A percentile compares a stretch with the other conserved stretches of the same genome.
Conservation (phyloP, 1,140 invertebrate genomes). For the Magallana gigas region DNA sequence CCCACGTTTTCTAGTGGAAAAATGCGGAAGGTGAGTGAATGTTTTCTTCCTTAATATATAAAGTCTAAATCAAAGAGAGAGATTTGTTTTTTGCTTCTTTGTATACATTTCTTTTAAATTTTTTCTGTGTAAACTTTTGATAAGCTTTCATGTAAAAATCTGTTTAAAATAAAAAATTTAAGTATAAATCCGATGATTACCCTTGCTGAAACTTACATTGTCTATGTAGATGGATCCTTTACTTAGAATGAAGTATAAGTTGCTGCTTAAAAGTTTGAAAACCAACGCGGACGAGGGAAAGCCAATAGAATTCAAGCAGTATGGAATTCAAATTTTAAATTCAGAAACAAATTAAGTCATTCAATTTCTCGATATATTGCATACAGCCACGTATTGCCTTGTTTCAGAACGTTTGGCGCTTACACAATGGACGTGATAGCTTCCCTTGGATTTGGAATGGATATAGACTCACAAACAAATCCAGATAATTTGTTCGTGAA, state of each 20-base stretch:
- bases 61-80: too few relatives aligned
- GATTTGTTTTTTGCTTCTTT: too few relatives aligned
- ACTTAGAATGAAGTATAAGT: not conserved
- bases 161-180: too few relatives aligned
- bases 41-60: too few relatives aligned
- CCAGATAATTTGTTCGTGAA: constrained; percentile 72
- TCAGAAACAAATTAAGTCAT: too few relatives aligned
- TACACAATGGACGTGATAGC: constrained; percentile 84
- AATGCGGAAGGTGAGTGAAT: constrained; percentile 40
- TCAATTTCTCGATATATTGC: too few relatives aligned
- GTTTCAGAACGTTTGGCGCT: constrained; percentile 73
- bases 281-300: not conserved
- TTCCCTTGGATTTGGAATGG: constrained; percentile 82
- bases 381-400: not conserved
- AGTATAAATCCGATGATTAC: too few relatives aligned
- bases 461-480: constrained; percentile 82
- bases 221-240: not conserved
- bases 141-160: too few relatives aligned
- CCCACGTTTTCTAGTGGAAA: constrained; percentile 44
- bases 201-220: too few relatives aligned
- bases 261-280: not conserved
- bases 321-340: not conserved
- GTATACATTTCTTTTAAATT: too few relatives aligned
- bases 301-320: not conserved
- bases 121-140: too few relatives aligned